Percentiles rank a stretch among this genome's conserved stretches.
phyloP scores from a whole-genome alignment of 2,113 vertebrate genomes.

The Vanacampus margaritifer region DNA sequence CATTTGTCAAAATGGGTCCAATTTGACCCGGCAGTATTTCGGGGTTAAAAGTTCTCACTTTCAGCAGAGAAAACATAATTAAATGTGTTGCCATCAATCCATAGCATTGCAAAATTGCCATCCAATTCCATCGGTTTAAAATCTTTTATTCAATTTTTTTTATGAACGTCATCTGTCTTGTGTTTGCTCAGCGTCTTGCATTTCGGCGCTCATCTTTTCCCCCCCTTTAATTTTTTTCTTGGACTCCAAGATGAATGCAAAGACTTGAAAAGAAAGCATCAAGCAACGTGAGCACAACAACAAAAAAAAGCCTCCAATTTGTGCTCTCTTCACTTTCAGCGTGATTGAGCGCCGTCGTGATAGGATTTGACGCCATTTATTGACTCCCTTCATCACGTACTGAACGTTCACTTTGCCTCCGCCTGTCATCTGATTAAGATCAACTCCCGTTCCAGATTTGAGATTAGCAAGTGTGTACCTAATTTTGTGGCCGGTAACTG shows the following conservation, averaged over 20 bases:
- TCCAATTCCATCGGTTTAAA: neutral
- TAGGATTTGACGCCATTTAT: constrained; percentile 20
- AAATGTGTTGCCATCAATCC: neutral
- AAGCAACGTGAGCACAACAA: neutral
- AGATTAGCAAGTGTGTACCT: neutral
- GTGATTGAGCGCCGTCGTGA: constrained; percentile 35
- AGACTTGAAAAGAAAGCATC: neutral
- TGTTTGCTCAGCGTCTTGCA: neutral
- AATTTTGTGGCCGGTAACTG: neutral
- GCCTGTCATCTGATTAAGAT: constrained; percentile 13
- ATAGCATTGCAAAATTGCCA: neutral
- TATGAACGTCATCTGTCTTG: neutral
- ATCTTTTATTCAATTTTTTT: neutral
- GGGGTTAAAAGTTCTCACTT: neutral
- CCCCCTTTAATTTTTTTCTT: neutral
- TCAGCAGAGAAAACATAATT: neutral
- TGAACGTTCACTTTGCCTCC: neutral
- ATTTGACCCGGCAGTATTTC: neutral
- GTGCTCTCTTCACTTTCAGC: constrained; percentile 1
- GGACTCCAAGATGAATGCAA: neutral
- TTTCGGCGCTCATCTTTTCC: neutral
- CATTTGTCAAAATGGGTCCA: neutral
- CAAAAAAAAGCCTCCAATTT: constrained; percentile 1
- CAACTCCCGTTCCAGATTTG: neutral
- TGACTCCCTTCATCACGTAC: neutral